A percentile compares a stretch with the other conserved stretches of the same genome.
phyloP scores from a whole-genome alignment of 2,113 vertebrate genomes.

The Mionectes macconnelli region DNA sequence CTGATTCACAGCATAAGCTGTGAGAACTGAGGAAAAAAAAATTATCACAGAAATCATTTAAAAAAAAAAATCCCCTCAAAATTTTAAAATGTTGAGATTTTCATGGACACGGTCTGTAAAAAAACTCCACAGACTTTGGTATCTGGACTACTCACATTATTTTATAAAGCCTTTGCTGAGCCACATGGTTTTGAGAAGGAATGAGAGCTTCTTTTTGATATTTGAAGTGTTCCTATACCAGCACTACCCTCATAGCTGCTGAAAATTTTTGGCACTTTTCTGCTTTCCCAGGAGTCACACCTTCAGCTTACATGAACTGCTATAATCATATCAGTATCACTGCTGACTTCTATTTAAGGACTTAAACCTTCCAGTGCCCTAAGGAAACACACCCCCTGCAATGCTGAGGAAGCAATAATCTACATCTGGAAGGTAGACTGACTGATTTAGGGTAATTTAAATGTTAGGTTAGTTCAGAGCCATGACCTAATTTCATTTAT shows the following conservation, averaged over 20 bases:
- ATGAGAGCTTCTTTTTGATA: neutral
- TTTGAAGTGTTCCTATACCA: neutral
- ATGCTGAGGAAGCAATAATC: neutral
- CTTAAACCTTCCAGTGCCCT: neutral
- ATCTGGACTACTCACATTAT: neutral
- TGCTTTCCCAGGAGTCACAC: neutral
- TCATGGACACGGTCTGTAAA: neutral
- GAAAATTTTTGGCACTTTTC: neutral
- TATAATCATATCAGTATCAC: neutral
- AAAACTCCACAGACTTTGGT: rapidly evolving
- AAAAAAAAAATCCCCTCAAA: neutral
- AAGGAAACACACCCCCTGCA: neutral
- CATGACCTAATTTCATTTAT: neutral
- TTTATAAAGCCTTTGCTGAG: neutral
- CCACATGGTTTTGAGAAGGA: neutral
- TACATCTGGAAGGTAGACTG: neutral
- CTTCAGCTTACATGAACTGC: neutral
- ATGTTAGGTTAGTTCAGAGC: neutral
- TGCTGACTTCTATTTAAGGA: neutral
- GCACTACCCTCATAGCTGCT: neutral
- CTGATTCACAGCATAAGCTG: neutral
- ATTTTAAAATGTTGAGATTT: neutral
- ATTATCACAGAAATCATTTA: neutral
- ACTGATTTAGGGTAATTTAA: neutral
- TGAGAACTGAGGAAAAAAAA: neutral